Evolutionary conservation across 2,113 vertebrate species (phyloP).

Genomic region (Datnioides undecimradiatus): DNA sequence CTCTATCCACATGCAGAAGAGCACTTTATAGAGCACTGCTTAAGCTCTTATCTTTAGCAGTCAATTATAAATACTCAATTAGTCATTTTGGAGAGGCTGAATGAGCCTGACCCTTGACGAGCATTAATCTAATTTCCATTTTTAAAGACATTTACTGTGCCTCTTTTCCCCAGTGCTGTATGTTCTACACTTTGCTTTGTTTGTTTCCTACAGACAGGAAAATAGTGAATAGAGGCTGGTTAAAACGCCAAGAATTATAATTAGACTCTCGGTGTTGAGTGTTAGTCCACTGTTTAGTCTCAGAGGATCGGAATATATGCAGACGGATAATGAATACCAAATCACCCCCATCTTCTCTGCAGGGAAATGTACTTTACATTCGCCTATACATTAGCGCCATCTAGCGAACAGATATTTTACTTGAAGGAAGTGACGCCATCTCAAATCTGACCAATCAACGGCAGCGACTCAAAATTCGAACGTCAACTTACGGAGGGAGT

Average conservation of each 20-base stretch:
- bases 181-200: slow-evolving; percentile 26
- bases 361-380: not conserved
- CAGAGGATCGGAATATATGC: slow-evolving; percentile 1
- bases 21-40: slow-evolving; percentile 3
- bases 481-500: slow-evolving; percentile 11
- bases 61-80: slow-evolving; percentile 55
- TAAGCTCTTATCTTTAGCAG: slow-evolving; percentile 46
- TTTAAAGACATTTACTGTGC: slow-evolving; percentile 4
- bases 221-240: slow-evolving; percentile 20
- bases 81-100: slow-evolving; percentile 25
- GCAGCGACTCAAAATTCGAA: slow-evolving; percentile 76
- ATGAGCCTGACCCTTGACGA: slow-evolving; percentile 38
- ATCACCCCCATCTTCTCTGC: not conserved
- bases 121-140: slow-evolving; percentile 39
- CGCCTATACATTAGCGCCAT: slow-evolving; percentile 40
- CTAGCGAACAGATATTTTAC: not conserved
- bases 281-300: slow-evolving; percentile 9
- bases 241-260: slow-evolving; percentile 35
- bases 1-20: slow-evolving; percentile 46
- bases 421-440: slow-evolving; percentile 66
- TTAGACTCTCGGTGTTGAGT: slow-evolving; percentile 31
- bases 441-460: slow-evolving; percentile 67
- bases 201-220: slow-evolving; percentile 14
- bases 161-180: not conserved
- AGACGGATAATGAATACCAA: slow-evolving; percentile 32